These are phyloP conservation scores for Bos indicus DNA, from an alignment of 2,113 vertebrate genomes.

Conservation along the genomic window DNA sequence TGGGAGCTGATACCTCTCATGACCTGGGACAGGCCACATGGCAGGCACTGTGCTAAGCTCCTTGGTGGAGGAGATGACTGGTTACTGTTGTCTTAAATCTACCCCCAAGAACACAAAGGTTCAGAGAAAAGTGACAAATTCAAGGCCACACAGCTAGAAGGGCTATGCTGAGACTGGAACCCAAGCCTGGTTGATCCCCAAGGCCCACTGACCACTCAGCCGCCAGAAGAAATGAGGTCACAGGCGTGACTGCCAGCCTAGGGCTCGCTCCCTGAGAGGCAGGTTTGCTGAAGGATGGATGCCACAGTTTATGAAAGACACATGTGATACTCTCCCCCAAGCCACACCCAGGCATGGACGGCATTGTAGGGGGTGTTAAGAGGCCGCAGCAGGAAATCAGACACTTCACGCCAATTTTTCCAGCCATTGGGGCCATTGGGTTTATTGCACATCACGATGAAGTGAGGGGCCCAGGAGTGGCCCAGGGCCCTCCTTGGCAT, in stretches of 20 bases:
- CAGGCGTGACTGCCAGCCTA: not conserved
- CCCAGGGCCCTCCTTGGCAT: not conserved
- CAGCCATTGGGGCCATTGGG: not conserved
- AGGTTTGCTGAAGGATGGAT: not conserved
- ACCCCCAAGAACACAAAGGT: not conserved
- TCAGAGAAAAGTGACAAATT: not conserved
- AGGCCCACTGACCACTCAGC: not conserved
- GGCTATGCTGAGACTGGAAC: not conserved
- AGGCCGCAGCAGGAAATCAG: not conserved
- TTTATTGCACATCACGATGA: slow-evolving; percentile 55
- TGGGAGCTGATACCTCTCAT: not conserved
- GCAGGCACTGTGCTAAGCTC: not conserved
- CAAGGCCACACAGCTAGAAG: not conserved
- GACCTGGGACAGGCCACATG: not conserved
- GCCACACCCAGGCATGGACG: not conserved
- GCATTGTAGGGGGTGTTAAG: not conserved
- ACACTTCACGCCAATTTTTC: slow-evolving; percentile 30
- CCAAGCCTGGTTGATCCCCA: not conserved
- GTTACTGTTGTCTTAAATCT: not conserved
- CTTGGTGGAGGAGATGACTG: not conserved
- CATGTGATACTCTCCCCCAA: not conserved
- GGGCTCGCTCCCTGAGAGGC: not conserved
- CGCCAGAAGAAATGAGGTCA: not conserved
- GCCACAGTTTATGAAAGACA: not conserved
- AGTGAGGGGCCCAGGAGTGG: not conserved